A percentile compares a stretch with the other conserved stretches of the same genome.
phyloP scores from a whole-genome alignment of 1,140 invertebrate genomes.

The Vollenhovia emeryi region DNA sequence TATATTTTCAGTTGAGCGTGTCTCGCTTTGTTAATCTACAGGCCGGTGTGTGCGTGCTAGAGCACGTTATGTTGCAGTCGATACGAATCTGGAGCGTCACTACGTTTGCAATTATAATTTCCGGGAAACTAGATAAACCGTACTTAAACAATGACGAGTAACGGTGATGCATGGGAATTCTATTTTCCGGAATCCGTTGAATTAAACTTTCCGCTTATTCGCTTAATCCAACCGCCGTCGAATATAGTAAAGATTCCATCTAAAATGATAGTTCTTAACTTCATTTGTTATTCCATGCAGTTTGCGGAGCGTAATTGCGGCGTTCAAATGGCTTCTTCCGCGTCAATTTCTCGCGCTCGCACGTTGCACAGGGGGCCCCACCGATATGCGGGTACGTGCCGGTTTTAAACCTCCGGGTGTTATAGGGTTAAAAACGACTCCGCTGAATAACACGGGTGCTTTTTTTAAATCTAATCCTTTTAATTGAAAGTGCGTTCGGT shows the following conservation, averaged over 20 bases:
- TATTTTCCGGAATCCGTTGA: constrained; percentile 10
- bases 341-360: constrained; percentile 14
- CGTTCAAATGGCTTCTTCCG: not conserved
- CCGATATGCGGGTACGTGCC: not conserved
- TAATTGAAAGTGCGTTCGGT: not conserved
- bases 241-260: constrained; percentile 1
- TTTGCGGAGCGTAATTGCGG: constrained; percentile 13
- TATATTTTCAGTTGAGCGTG: constrained; percentile 11
- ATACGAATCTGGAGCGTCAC: constrained; percentile 3
- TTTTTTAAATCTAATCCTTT: constrained; percentile 35
- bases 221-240: not conserved
- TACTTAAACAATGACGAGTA: constrained; percentile 19
- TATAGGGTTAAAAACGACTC: not conserved
- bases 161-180: constrained; percentile 3
- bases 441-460: not conserved
- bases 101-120: constrained; percentile 38
- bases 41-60: not conserved
- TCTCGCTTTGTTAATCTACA: not conserved
- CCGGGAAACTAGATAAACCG: constrained; percentile 12
- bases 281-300: constrained; percentile 26
- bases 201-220: constrained; percentile 26
- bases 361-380: not conserved
- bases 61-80: not conserved
- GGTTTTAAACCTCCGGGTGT: not conserved
- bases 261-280: constrained; percentile 40